A percentile compares a stretch with the other conserved stretches of the same genome.
Conservation (phyloP, 2,888 invertebrate genomes). For the Brachynemurus nebulosus region DNA sequence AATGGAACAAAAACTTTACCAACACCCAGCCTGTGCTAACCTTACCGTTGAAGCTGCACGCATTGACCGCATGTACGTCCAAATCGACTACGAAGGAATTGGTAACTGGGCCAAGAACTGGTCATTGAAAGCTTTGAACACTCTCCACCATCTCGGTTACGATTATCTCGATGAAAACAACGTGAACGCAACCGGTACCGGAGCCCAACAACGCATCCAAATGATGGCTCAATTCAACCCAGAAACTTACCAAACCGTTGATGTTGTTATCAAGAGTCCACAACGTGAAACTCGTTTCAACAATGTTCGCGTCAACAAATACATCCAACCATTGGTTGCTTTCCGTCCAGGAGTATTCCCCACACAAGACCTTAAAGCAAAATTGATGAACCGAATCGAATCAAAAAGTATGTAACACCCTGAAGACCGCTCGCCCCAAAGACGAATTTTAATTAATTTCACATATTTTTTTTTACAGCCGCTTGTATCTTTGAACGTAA, state of each 20-base stretch:
- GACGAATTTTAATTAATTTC: neutral
- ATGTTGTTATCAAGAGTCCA: conserved; percentile 35
- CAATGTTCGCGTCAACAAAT: conserved; percentile 31
- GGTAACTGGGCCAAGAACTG: conserved; percentile 32
- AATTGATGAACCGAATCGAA: conserved; percentile 26
- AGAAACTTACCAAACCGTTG: conserved; percentile 30
- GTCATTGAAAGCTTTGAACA: conserved; percentile 34
- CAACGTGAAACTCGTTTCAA: conserved; percentile 29
- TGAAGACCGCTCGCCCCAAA: neutral
- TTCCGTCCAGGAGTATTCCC: conserved; percentile 35
- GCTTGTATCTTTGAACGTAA: conserved; percentile 46
- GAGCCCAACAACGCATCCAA: conserved; percentile 35
- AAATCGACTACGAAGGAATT: conserved; percentile 38
- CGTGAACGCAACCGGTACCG: conserved; percentile 26
- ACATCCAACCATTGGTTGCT: conserved; percentile 29
- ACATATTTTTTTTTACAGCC: conserved; percentile 31
- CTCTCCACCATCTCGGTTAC: conserved; percentile 33
- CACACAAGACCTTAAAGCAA: conserved; percentile 24
- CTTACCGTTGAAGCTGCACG: conserved; percentile 38
- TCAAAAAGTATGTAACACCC: conserved; percentile 4
- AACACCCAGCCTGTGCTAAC: conserved; percentile 42
- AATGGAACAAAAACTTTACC: conserved; percentile 39
- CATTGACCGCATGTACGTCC: conserved; percentile 36
- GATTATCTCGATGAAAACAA: conserved; percentile 37
- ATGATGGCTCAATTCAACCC: conserved; percentile 33